Base-by-base conservation (phyloP, 2,797 vertebrate species). In the Dipus sagitta region DNA sequence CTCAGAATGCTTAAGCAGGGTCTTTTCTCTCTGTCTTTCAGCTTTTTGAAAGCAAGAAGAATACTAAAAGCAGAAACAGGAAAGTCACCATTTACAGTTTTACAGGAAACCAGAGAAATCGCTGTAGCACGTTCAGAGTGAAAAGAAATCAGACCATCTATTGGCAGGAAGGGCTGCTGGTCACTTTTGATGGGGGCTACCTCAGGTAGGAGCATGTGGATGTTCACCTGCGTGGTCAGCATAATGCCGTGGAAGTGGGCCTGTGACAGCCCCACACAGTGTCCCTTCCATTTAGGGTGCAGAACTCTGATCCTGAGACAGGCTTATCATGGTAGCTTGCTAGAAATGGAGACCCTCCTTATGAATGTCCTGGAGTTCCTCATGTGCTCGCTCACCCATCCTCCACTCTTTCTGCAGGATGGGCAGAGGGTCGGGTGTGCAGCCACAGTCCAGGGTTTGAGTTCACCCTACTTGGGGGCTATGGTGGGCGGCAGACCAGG, bases 151-250 rank as follows among this genome's bases (percentile, higher is more conserved):
- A 99, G 97, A 99, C 99, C 93, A 98, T 99, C 98, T 99, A 99
- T 97, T 99, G 99, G 99, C 99, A 99, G 97, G 99, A 99, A 96
- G 99, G 99, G 67, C 98, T 99, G 93, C 98, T 99, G 97, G 99
- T 99, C 97, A 99, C 99, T 2, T 99, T 99, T 83, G 99, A 99
- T 26, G 99, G 99, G n/a, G 99, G 99, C 87, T 99, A 99, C 98
- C 98, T 99, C 95, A 99, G 99, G 99, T 99, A 96, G 98, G 96
- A 26, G 8, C 34, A 1, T 17, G 10, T 1, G 15, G 38, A 28
- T 34, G 32, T 11, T 7, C 30, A 0, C 47, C 17, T 10, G 6
- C 13, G 24, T 0, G 70, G 58, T 30, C 77, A 26, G 54, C 52
- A 0, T 0, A 32, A 30, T 0, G 0, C 11, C 0, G 0, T 23